Conservation (phyloP, 2,797 vertebrate species). For the Todus mexicanus region DNA sequence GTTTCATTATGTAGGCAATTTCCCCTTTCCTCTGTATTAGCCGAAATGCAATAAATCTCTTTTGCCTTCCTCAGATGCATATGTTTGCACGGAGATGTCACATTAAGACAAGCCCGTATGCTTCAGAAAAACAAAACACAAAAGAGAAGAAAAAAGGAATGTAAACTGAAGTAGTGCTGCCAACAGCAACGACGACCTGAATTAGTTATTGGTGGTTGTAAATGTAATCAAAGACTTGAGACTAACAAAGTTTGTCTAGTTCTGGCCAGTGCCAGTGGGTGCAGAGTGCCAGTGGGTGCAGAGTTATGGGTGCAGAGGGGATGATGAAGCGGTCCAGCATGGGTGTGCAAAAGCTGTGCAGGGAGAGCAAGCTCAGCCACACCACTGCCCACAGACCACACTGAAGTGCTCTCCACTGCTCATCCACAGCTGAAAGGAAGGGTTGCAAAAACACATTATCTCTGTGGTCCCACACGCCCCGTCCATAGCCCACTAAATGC, state of each 20-base stretch:
- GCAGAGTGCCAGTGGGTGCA: neutral
- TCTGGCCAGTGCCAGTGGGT: neutral
- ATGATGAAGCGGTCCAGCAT: neutral
- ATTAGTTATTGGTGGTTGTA: neutral
- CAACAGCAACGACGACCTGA: neutral
- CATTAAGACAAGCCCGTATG: neutral
- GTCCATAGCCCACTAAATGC: neutral
- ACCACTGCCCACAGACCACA: neutral
- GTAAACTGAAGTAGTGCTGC: neutral
- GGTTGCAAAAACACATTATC: neutral
- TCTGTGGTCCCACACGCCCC: neutral
- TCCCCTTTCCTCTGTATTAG: constrained; percentile 55
- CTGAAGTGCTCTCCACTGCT: neutral
- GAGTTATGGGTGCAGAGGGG: neutral
- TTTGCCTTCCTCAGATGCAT: constrained; percentile 43
- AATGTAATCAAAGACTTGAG: neutral
- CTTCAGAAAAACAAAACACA: neutral
- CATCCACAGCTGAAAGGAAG: neutral
- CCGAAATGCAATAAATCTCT: constrained; percentile 51
- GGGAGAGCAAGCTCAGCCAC: neutral
- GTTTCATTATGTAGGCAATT: constrained; percentile 41
- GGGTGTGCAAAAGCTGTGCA: neutral
- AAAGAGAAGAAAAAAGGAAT: neutral
- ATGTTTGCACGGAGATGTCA: constrained; percentile 18
- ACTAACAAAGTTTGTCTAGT: neutral